phyloP scores from a whole-genome alignment of 2,888 invertebrate genomes.

The Spatulosminthurus flaviceps region DNA sequence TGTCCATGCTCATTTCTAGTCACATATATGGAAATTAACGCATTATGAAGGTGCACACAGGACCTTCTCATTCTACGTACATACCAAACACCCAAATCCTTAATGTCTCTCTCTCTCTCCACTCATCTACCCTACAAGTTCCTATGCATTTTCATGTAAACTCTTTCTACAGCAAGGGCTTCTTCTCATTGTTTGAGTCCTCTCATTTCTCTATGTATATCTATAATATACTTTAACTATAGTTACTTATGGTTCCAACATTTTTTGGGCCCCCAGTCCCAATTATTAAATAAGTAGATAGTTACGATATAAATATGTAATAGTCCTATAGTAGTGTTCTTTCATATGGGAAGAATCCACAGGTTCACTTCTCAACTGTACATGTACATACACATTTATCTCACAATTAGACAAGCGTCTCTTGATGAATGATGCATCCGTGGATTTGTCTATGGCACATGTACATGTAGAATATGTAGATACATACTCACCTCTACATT shows the following conservation, averaged over 20 bases:
- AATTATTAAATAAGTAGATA: slow-evolving; percentile 5
- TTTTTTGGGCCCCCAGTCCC: slow-evolving; percentile 16
- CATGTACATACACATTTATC: background rate
- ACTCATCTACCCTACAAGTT: no score
- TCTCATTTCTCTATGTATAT: no score
- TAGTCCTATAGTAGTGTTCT: no score
- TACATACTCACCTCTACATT: no score
- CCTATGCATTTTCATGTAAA: no score
- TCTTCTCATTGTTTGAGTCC: background rate
- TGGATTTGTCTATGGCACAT: slow-evolving; percentile 1
- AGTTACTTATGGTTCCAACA: background rate
- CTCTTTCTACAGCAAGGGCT: no score
- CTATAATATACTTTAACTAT: no score
- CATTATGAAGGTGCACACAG: slow-evolving; percentile 2
- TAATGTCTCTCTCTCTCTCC: no score
- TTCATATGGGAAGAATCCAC: no score
- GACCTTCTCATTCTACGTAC: background rate
- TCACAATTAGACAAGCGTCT: background rate
- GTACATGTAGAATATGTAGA: no score
- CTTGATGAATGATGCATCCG: slow-evolving; percentile 28
- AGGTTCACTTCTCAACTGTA: no score
- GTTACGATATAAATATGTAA: no score
- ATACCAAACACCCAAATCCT: background rate
- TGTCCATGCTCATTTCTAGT: background rate
- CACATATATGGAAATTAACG: slow-evolving; percentile 31